Evolutionary conservation across 2,888 invertebrate genomes (phyloP).

Genomic region (Drosophila meridionalis): DNA sequence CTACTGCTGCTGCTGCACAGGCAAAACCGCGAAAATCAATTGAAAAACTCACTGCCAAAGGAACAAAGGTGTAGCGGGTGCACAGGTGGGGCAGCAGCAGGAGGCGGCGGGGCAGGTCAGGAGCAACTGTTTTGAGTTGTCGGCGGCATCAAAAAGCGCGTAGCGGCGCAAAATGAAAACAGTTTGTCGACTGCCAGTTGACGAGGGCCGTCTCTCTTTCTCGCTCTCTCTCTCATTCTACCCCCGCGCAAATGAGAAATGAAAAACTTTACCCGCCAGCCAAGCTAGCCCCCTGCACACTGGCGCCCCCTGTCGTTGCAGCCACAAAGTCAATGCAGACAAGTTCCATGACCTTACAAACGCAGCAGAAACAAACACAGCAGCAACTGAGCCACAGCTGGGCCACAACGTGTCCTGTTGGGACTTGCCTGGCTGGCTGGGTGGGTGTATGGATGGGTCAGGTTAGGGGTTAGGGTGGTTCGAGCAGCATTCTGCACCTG

Average conservation of each 20-base stretch:
- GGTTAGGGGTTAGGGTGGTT: neutral
- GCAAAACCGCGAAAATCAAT: slow-evolving; percentile 79
- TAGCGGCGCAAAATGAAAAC: slow-evolving; percentile 79
- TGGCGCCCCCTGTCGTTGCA: neutral
- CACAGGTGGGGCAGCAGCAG: slow-evolving; percentile 5
- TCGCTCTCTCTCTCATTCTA: neutral
- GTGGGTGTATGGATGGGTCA: neutral
- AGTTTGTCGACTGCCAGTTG: slow-evolving; percentile 67
- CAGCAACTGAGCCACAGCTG: slow-evolving; percentile 45
- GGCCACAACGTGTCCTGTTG: slow-evolving; percentile 34
- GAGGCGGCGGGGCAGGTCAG: neutral
- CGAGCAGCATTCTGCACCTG: slow-evolving; percentile 5
- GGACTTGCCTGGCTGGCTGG: slow-evolving; percentile 18
- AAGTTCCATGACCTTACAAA: slow-evolving; percentile 84
- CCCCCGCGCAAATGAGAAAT: slow-evolving; percentile 54
- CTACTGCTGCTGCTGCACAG: slow-evolving; percentile 48
- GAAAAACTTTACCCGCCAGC: slow-evolving; percentile 69
- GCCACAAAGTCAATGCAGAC: slow-evolving; percentile 76
- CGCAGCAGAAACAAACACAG: slow-evolving; percentile 64
- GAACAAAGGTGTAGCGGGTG: slow-evolving; percentile 42
- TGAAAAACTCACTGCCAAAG: slow-evolving; percentile 71
- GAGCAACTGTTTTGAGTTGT: slow-evolving; percentile 70
- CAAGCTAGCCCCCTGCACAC: slow-evolving; percentile 25
- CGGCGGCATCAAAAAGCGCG: slow-evolving; percentile 77
- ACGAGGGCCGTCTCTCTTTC: neutral